phyloP scores from a whole-genome alignment of 2,888 invertebrate species.

The Cephus nigrinus region DNA sequence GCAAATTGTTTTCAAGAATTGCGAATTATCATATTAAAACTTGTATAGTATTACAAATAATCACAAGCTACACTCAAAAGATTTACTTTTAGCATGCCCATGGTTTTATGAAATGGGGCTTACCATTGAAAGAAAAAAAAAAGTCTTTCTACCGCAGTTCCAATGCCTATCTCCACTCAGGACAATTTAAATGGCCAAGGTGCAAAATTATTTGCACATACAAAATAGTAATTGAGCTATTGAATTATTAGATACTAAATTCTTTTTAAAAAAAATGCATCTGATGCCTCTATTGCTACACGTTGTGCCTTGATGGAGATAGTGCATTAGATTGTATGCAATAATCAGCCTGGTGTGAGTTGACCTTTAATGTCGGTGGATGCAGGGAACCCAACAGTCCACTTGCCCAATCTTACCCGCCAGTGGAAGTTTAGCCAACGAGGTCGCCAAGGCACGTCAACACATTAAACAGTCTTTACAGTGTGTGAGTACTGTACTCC shows the following conservation, averaged over 20 bases:
- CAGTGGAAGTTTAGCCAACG: slow-evolving; percentile 75
- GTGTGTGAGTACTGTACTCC: slow-evolving; percentile 66
- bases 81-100: background rate
- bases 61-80: background rate
- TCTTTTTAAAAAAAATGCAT: background rate
- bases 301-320: slow-evolving; percentile 29
- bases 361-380: slow-evolving; percentile 56
- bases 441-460: slow-evolving; percentile 88
- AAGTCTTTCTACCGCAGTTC: slow-evolving; percentile 22
- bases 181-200: background rate
- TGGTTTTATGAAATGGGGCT: background rate
- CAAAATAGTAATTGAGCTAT: background rate
- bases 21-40: background rate
- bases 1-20: background rate
- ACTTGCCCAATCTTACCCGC: slow-evolving; percentile 51
- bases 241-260: slow-evolving; percentile 7
- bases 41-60: background rate
- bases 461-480: slow-evolving; percentile 76
- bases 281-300: background rate
- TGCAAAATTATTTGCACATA: background rate
- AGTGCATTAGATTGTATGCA: slow-evolving; percentile 32
- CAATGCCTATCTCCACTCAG: slow-evolving; percentile 34
- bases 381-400: slow-evolving; percentile 56
- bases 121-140: background rate
- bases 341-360: slow-evolving; percentile 49